Percentiles rank a stretch among this genome's conserved stretches.
Conservation (phyloP, 2,113 vertebrate species). For the Corydoras maculifer region DNA sequence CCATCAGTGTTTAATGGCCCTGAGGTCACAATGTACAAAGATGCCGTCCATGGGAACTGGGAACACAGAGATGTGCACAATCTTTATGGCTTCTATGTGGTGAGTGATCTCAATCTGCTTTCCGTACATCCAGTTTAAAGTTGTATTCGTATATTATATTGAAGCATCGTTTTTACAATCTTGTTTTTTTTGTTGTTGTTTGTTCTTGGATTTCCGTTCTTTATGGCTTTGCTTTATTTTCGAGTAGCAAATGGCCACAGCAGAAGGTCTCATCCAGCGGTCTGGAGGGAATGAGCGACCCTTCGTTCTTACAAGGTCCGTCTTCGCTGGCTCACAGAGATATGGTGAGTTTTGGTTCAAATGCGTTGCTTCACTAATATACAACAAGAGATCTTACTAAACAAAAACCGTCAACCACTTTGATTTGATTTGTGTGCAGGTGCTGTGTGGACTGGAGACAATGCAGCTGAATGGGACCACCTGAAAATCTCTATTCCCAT, state of each 20-base stretch:
- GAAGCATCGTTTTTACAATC: too few species aligned
- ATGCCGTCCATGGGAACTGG: slow-evolving; percentile 78
- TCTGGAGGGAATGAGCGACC: slow-evolving; percentile 79
- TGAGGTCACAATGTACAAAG: slow-evolving; percentile 90
- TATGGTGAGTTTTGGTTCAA: slow-evolving; percentile 61
- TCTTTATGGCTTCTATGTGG: slow-evolving; percentile 85
- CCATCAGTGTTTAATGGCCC: slow-evolving; percentile 87
- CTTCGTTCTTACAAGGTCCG: slow-evolving; percentile 79
- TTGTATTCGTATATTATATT: too few species aligned
- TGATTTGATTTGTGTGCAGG: too few species aligned
- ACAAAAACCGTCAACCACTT: too few species aligned
- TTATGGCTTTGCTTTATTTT: neutral
- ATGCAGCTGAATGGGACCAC: too few species aligned
- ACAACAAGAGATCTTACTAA: too few species aligned
- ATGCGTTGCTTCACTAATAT: too few species aligned
- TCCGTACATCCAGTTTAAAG: too few species aligned
- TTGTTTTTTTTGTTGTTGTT: too few species aligned
- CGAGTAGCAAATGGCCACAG: slow-evolving; percentile 81
- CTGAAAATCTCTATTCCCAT: too few species aligned
- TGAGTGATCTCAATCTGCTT: slow-evolving; percentile 49
- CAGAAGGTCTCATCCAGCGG: slow-evolving; percentile 72
- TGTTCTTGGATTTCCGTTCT: too few species aligned
- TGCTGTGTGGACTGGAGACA: too few species aligned
- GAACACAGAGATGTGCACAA: slow-evolving; percentile 87
- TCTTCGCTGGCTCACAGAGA: slow-evolving; percentile 87